phyloP scores from a whole-genome alignment of 1,140 invertebrate genomes.

The Chymomyza costata region DNA sequence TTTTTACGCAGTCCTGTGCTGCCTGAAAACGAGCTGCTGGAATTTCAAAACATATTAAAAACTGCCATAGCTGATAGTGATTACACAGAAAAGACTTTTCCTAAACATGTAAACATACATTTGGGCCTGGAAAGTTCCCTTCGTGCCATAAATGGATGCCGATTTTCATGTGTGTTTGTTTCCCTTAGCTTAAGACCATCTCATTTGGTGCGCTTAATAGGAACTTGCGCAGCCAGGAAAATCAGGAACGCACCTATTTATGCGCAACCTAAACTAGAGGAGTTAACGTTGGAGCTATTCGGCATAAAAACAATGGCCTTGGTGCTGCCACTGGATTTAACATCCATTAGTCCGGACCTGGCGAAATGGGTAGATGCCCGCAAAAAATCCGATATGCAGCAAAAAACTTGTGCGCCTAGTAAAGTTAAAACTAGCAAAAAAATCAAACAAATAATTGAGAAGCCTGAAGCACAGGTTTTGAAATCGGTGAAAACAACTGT shows the following conservation, averaged over 20 bases:
- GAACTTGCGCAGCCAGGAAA: slow-evolving; percentile 45
- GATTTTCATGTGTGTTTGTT: slow-evolving; percentile 49
- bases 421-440: background rate
- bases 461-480: background rate
- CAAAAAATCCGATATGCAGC: background rate
- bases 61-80: slow-evolving; percentile 3
- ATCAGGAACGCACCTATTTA: slow-evolving; percentile 45
- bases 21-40: slow-evolving; percentile 24
- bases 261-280: slow-evolving; percentile 54
- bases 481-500: background rate
- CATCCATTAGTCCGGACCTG: slow-evolving; percentile 34
- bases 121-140: slow-evolving; percentile 52
- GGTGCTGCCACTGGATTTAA: slow-evolving; percentile 36
- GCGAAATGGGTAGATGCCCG: slow-evolving; percentile 29
- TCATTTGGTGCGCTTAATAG: slow-evolving; percentile 47
- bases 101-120: slow-evolving; percentile 31
- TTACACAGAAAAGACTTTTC: slow-evolving; percentile 21
- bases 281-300: slow-evolving; percentile 46
- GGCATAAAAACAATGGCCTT: slow-evolving; percentile 39
- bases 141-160: slow-evolving; percentile 38
- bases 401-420: background rate
- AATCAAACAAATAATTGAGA: background rate
- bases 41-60: slow-evolving; percentile 27
- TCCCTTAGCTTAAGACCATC: slow-evolving; percentile 50
- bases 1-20: slow-evolving; percentile 37